Evolutionary conservation across 1,140 invertebrate genomes (phyloP), one percentile per base, ranked within the genome.

Genomic region (Sminthurides bifidus): DNA sequence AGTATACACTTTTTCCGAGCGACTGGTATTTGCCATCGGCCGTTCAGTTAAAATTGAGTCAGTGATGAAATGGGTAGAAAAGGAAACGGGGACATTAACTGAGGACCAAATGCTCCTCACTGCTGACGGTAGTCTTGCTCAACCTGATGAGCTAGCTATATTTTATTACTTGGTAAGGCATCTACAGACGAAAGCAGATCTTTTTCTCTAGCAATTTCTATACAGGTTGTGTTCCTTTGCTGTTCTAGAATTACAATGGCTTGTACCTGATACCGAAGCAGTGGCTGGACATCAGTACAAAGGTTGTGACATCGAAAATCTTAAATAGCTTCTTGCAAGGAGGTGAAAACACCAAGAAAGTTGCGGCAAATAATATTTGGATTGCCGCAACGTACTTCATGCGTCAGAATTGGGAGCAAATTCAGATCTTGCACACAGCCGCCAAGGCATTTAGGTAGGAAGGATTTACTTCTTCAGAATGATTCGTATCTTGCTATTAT

Each of bases 31-130:
- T 57, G 56, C 59, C n/a, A 46, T 61, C 29, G 56, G 63, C 5
- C 43, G 35, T 19, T 54, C 44, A 23, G 54, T 56, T 0, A 64
- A 53, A 35, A 56, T 64, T 17, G 29, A 29, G 1, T 56, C 60
- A 17, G 50, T 64, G 17, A 26, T 56, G n/a, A 33, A 51, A 14
- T 53, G 53, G 40, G 54, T 64, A 51, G 21, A 10, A 2, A 21
- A 41, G 15, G 52, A 59, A 17, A 58, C 48, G n/a, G 58, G 58
- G 12, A 35, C 58, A 40, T 10, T 21, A 26, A 15, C 38, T 4
- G 56, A 56, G 0, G 24, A 56, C n/a, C 57, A 63, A 35, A 24
- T 62, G 14, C 45, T 63, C 5, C 30, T 63, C 4, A 63, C 61
- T 10, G 27, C 40, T 31, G 61, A 63, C 26, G 61, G 61, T 15